These are phyloP conservation scores for Delichon dasypus DNA, from an alignment of 2,797 vertebrate species.

Conservation along the genomic window DNA sequence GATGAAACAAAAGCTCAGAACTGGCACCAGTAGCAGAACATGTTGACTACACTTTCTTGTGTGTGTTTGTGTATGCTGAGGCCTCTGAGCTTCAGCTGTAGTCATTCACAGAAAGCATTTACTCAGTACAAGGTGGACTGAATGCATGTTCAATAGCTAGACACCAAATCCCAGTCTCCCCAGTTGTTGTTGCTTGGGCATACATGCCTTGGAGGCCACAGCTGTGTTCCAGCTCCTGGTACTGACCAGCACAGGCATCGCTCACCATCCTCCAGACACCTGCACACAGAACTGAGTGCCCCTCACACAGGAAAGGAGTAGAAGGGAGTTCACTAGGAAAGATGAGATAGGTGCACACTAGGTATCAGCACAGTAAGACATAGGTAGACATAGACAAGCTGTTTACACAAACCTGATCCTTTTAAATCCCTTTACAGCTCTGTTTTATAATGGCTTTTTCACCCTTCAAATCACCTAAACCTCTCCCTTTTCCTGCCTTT, in stretches of 20 bases:
- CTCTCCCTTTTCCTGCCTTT: background rate
- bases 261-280: background rate
- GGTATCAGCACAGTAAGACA: background rate
- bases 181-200: background rate
- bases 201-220: background rate
- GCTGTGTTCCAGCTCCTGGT: background rate
- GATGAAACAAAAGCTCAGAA: background rate
- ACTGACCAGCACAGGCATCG: background rate
- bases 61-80: background rate
- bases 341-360: background rate
- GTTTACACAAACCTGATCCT: background rate
- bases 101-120: background rate
- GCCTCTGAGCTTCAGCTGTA: background rate
- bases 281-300: background rate
- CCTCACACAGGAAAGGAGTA: background rate
- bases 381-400: no score
- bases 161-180: background rate
- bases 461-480: background rate
- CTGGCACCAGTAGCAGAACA: background rate
- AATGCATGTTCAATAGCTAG: fast-evolving
- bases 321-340: background rate
- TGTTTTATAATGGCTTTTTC: background rate
- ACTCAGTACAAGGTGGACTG: background rate
- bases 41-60: fast-evolving
- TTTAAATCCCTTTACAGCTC: background rate